phyloP scores from a whole-genome alignment of 2,888 invertebrate species.

The Microctonus hyperodae region DNA sequence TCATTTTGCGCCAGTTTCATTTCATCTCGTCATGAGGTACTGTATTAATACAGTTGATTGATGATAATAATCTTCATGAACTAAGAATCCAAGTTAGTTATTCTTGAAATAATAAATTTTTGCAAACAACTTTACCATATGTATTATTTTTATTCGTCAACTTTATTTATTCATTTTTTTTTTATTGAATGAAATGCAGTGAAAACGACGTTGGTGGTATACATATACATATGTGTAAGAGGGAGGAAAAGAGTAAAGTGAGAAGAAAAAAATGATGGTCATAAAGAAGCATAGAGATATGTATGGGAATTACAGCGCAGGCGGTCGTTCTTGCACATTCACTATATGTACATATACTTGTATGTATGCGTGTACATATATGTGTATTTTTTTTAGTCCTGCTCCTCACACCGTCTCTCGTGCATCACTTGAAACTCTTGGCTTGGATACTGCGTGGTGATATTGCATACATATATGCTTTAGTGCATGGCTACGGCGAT shows the following conservation, averaged over 20 bases:
- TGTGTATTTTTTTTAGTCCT: constrained; percentile 37
- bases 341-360: constrained; percentile 29
- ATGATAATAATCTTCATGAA: constrained; percentile 6
- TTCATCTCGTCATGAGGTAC: constrained; percentile 5
- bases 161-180: neutral
- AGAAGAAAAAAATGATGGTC: constrained; percentile 49
- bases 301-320: constrained; percentile 53
- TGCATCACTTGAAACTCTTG: constrained; percentile 3
- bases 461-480: constrained; percentile 24
- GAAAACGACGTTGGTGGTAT: neutral
- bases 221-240: constrained; percentile 17
- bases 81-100: neutral
- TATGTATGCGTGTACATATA: constrained; percentile 26
- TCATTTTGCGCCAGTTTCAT: constrained; percentile 15
- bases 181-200: neutral
- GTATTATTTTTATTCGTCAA: neutral
- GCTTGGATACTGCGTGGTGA: too few relatives aligned
- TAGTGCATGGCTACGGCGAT: constrained; percentile 29
- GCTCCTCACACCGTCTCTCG: too few relatives aligned
- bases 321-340: constrained; percentile 20
- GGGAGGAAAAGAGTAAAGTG: constrained; percentile 20
- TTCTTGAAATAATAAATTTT: too few relatives aligned
- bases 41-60: neutral
- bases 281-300: constrained; percentile 55
- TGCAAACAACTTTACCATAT: too few relatives aligned